Percentiles rank a stretch among this genome's conserved stretches.
Conservation (phyloP, 2,888 invertebrate species). For the Cataglyphis cursor region DNA sequence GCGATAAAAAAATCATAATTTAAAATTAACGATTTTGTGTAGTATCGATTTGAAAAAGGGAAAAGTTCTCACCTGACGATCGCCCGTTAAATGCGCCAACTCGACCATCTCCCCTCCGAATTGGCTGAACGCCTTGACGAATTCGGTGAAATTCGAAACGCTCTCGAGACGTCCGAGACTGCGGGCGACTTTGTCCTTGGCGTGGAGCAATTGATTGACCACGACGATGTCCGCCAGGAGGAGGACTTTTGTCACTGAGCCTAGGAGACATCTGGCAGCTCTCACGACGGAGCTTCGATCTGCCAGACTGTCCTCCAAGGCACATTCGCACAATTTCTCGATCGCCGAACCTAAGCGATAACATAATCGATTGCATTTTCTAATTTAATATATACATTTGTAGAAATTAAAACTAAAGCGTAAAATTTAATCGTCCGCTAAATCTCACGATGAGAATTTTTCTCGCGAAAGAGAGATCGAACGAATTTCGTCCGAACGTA, state of each 20-base stretch:
- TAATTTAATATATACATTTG: neutral
- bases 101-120: slow-evolving; percentile 99
- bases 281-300: slow-evolving; percentile 93
- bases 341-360: slow-evolving; percentile 94
- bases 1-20: neutral
- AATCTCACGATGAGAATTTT: neutral
- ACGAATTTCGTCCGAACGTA: slow-evolving; percentile 8
- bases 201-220: slow-evolving; percentile 97
- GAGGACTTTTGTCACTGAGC: slow-evolving; percentile 97
- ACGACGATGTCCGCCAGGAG: slow-evolving; percentile 99
- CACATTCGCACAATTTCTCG: slow-evolving; percentile 95
- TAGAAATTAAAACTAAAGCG: neutral
- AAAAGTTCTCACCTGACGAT: slow-evolving; percentile 88
- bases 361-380: neutral
- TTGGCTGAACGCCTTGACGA: slow-evolving; percentile 99
- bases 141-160: slow-evolving; percentile 97
- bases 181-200: slow-evolving; percentile 97
- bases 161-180: slow-evolving; percentile 94
- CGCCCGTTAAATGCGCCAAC: slow-evolving; percentile 96
- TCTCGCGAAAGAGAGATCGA: neutral
- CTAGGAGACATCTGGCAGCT: slow-evolving; percentile 96
- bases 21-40: neutral
- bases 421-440: neutral
- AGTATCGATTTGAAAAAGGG: neutral
- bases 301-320: slow-evolving; percentile 89